Conservation (phyloP, 1,140 invertebrate species). For the Tribolium madens region DNA sequence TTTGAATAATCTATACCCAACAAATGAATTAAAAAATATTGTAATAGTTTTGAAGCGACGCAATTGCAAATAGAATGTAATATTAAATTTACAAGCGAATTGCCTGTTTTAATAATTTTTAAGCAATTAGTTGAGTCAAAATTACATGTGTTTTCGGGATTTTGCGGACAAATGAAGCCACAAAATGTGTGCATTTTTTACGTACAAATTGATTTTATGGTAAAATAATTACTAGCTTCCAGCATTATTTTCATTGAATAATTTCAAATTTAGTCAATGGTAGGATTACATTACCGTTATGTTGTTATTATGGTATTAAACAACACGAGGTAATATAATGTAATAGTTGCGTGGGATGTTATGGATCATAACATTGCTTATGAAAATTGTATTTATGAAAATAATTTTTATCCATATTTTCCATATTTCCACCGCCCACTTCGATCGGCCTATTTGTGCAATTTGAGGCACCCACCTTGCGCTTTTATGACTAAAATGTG, state of each 20-base stretch:
- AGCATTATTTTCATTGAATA: background rate
- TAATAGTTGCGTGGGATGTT: background rate
- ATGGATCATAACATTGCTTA: background rate
- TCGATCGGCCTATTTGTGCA: background rate
- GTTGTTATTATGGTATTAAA: background rate
- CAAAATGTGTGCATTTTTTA: no score
- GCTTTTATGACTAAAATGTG: slow-evolving; percentile 4
- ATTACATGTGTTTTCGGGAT: no score
- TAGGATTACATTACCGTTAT: background rate
- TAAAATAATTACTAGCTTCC: background rate
- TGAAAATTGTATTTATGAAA: background rate
- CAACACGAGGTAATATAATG: background rate
- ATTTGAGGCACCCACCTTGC: background rate
- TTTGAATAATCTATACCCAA: background rate
- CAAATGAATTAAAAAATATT: no score
- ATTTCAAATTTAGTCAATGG: background rate
- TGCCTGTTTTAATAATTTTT: no score
- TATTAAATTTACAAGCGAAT: no score
- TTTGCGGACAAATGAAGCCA: no score
- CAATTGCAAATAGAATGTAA: no score
- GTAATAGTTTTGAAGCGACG: no score
- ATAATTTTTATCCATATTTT: no score
- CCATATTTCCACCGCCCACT: no score
- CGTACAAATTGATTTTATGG: background rate
- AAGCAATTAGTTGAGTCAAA: no score